Evolutionary conservation across 2,113 vertebrate species (phyloP).

Genomic region (Muntiacus muntjak): DNA sequence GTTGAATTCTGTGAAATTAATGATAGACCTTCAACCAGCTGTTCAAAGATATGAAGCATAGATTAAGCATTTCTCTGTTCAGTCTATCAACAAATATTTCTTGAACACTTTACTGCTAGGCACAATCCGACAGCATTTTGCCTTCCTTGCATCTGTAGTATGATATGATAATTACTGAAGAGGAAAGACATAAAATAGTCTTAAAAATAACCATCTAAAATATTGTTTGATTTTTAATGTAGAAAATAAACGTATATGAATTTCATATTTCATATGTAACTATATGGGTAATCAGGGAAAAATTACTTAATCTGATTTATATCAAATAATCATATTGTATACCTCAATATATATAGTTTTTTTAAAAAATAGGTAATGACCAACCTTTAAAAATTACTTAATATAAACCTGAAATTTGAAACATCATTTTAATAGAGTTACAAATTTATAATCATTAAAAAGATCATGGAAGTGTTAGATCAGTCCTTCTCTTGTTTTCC

Average conservation of each 20-base stretch:
- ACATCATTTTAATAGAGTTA: neutral
- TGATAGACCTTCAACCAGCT: neutral
- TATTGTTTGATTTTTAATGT: neutral
- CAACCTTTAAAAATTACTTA: neutral
- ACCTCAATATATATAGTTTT: neutral
- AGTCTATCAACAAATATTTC: neutral
- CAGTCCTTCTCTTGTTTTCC: neutral
- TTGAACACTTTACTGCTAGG: neutral
- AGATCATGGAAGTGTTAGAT: neutral
- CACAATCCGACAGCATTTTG: neutral
- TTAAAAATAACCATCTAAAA: neutral
- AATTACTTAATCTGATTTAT: neutral
- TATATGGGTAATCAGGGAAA: neutral
- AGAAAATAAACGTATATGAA: neutral
- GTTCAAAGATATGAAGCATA: neutral
- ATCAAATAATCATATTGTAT: neutral
- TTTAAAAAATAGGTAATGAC: neutral
- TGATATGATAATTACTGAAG: neutral
- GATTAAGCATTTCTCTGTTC: neutral
- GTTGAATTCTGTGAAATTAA: neutral
- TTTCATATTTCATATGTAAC: neutral
- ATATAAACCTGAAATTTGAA: slow-evolving; percentile 23
- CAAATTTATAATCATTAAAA: neutral
- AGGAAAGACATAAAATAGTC: neutral
- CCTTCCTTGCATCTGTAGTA: neutral